Evolutionary conservation across 2,797 vertebrate species (phyloP), one percentile per base, ranked within the genome.

Genomic region (Urophycis tenuis): DNA sequence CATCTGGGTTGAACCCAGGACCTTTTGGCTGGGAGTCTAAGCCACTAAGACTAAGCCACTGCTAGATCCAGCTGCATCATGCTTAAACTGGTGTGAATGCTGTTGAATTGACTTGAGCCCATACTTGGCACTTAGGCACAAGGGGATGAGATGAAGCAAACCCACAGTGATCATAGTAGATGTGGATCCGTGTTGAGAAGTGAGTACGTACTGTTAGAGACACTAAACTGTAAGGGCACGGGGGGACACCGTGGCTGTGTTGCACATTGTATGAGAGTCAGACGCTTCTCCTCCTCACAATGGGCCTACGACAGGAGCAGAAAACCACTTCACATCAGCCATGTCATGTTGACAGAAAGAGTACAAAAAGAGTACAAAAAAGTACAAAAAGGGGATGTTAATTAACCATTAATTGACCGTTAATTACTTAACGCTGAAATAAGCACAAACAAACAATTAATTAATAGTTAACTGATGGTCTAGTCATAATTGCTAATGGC

Each of bases 191-290:
- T 22, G 45, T 49, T 49, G 15, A 17, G n/a, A n/a, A n/a, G 41
- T 53, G 53, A 14, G 25, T 71, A 85, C 88, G 30, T 90, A 93
- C 92, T 81, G 72, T 8, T 84, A 15, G 75, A 72, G 53, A 79
- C 6, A 1, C 33, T 0, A 0, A 45, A 2, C 9, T 79, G 77
- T 30, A 82, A 25, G 0, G 78, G 79, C 41, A 70, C 0, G 0
- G 73, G 7, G 30, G 80, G 2, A 17, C 88, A 85, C 0, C 80
- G 77, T 0, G 75, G 0, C 14, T 80, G 75, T 77, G 80, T 1
- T 53, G 1, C 72, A 11, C 53, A 64, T 0, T 85, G 34, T 10
- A 77, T 30, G 15, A 73, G 11, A 0, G 70, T 19, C 8, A 15
- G 75, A 8, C 3, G 10, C 74, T 35, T 90, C n/a, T 17, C 80